phyloP scores from a whole-genome alignment of 2,113 vertebrate genomes.

The Pangasianodon hypophthalmus region DNA sequence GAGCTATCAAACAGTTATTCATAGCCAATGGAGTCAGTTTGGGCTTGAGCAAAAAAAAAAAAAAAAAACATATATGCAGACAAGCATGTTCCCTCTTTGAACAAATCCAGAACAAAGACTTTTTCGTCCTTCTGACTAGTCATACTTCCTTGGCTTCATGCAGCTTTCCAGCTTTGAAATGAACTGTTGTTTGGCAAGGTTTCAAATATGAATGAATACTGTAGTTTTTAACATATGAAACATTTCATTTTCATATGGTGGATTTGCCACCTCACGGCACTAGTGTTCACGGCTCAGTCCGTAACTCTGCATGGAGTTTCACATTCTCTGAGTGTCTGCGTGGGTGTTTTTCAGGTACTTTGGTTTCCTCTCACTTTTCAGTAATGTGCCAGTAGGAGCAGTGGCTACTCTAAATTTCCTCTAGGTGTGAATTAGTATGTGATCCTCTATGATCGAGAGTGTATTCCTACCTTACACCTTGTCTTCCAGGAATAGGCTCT shows the following conservation, averaged over 20 bases:
- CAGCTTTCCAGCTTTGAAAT: not conserved
- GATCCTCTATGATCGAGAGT: not conserved
- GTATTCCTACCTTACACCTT: not conserved
- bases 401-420: not conserved
- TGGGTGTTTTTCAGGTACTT: not conserved
- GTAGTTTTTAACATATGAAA: not conserved
- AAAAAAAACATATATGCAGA: not conserved
- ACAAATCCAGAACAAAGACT: not conserved
- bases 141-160: not conserved
- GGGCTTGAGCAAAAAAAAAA: not conserved
- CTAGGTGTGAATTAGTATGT: not conserved
- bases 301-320: not conserved
- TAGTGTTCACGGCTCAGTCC: not conserved
- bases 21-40: conserved; percentile 41
- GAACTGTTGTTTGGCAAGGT: not conserved
- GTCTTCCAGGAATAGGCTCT: not conserved
- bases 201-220: not conserved
- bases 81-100: not conserved
- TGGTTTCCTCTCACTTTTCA: not conserved
- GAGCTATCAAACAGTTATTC: conserved; percentile 49
- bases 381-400: not conserved
- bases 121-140: not conserved
- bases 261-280: not conserved
- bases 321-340: not conserved
- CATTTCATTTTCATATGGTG: not conserved